phyloP scores from a whole-genome alignment of 2,797 vertebrate genomes.

The Oreonectes daqikongensis region DNA sequence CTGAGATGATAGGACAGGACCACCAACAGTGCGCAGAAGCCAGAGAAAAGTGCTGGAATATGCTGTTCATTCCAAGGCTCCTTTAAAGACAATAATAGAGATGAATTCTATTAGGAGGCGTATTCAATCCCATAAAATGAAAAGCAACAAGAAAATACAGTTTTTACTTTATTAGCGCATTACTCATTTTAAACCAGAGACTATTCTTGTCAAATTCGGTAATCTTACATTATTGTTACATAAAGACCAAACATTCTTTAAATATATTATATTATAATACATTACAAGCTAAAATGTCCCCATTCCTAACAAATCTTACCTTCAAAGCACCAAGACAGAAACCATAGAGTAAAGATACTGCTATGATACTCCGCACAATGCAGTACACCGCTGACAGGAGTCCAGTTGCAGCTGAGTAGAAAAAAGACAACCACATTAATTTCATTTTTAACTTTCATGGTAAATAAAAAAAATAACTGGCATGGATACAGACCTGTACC shows the following conservation, averaged over 20 bases:
- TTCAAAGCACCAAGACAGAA: slow-evolving; percentile 93
- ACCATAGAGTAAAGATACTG: slow-evolving; percentile 82
- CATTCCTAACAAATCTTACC: slow-evolving; percentile 71
- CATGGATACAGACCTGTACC: slow-evolving; percentile 86
- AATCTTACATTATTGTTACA: too few relatives aligned
- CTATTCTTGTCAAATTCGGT: too few relatives aligned
- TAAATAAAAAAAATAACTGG: not conserved
- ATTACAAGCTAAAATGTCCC: not conserved
- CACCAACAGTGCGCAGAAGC: slow-evolving; percentile 93
- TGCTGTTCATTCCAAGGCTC: slow-evolving; percentile 96
- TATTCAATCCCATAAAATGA: too few relatives aligned
- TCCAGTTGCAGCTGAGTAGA: slow-evolving; percentile 86
- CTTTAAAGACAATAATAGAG: slow-evolving; percentile 70
- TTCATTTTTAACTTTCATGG: not conserved
- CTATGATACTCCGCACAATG: slow-evolving; percentile 83
- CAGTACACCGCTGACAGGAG: slow-evolving; percentile 86
- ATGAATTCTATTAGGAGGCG: too few relatives aligned
- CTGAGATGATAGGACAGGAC: slow-evolving; percentile 95
- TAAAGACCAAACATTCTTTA: not conserved
- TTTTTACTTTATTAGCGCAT: too few relatives aligned
- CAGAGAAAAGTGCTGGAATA: slow-evolving; percentile 92
- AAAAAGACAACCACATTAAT: slow-evolving; percentile 17
- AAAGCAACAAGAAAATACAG: too few relatives aligned
- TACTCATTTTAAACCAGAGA: too few relatives aligned
- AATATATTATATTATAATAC: not conserved